Base-by-base conservation (phyloP, 2,113 vertebrate species). In the Tachycineta bicolor region DNA sequence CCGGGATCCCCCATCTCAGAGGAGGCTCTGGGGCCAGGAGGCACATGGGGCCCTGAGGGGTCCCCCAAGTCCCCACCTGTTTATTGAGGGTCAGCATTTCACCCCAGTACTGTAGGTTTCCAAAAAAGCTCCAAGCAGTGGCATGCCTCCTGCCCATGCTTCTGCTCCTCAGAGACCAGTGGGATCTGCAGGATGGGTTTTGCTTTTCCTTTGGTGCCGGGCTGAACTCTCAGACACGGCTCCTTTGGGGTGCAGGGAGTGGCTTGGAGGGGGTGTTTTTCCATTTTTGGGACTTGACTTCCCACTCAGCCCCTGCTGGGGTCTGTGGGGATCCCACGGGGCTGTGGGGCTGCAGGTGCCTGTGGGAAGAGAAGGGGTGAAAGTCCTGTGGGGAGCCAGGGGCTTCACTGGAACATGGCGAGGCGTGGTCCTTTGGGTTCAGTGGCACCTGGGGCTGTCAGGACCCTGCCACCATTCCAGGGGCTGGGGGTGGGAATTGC, bases 221-320 rank as follows among this genome's bases (percentile, higher is more conserved):
- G 70, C 23, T 0, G 5, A 14, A 10, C 31, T 44, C 16, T 50
- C 4, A 3, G 64, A 46, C 16, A 5, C 0, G 0, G 65, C 26
- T 71, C 28, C 15, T 63, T 63, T 23, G 37, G 28, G n/a, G 41
- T 46, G 41, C 47, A 47, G 58, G 8, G 59, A 37, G 37, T 19
- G 22, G 7, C 43, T 85, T 4, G 2, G 17, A 22, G 3, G 11
- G 4, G 4, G 1, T 5, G 18, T 10, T 60, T 43, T 34, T n/a
- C 21, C 6, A 19, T 19, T 68, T 64, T 11, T n/a, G 41, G 50
- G 21, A 33, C 7, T 41, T 9, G 4, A 31, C 18, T 64, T 63
- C 47, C 50, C 37, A 17, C 49, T 69, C 25, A 73, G 31, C 6
- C 18, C 24, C 28, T 3, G 3, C 6, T 52, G 14, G 53, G 24